Evolutionary conservation across 1,140 invertebrate genomes (phyloP).

Genomic region (Tetranychus cinnabarinus): DNA sequence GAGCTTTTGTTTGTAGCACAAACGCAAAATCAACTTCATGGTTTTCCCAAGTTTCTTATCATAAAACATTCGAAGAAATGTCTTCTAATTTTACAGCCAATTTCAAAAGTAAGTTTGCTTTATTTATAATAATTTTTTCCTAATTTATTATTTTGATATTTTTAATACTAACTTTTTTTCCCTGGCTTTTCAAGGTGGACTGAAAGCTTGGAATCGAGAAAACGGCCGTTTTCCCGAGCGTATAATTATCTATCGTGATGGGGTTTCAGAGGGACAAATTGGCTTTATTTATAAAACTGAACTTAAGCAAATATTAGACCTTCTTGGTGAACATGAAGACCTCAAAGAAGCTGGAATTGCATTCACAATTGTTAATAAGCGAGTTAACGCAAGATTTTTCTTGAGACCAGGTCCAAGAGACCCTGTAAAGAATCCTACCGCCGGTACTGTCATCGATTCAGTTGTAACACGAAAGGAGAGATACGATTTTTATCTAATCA

Average conservation of each 20-base stretch:
- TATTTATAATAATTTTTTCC: too few species aligned
- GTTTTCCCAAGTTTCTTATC: too few species aligned
- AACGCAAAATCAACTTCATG: too few species aligned
- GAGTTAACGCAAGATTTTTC: not conserved
- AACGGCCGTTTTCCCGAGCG: constrained; percentile 18
- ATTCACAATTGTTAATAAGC: not conserved
- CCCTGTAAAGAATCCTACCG: constrained; percentile 37
- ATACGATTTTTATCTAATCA: constrained; percentile 59
- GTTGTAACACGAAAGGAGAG: constrained; percentile 50
- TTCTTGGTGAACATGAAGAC: not conserved
- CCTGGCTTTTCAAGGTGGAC: constrained; percentile 8
- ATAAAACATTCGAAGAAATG: too few species aligned
- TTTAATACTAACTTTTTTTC: not conserved
- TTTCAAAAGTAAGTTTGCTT: too few species aligned
- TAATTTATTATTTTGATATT: not conserved
- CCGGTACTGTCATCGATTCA: constrained; percentile 67
- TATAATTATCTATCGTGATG: constrained; percentile 26
- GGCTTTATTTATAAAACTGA: constrained; percentile 21
- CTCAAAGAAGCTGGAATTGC: not conserved
- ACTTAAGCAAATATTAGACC: constrained; percentile 15
- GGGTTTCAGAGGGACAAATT: constrained; percentile 27
- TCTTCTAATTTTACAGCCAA: too few species aligned
- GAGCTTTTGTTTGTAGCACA: too few species aligned
- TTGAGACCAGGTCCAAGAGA: not conserved
- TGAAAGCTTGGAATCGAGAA: constrained; percentile 22